Base-by-base conservation (phyloP, 1,140 invertebrate genomes). In the Myzus persicae region DNA sequence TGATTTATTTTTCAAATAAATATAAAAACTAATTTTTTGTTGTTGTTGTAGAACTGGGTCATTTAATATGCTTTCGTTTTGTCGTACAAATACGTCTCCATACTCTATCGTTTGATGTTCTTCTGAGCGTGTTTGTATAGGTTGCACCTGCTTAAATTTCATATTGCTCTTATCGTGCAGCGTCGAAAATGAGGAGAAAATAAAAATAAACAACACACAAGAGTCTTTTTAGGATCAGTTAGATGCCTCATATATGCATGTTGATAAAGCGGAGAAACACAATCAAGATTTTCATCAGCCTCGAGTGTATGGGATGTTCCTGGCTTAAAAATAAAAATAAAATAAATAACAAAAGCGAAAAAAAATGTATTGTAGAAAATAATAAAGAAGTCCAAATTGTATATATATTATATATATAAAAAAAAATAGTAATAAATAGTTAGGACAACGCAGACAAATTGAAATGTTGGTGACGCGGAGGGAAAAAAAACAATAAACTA, bases 271-370 rank as follows among this genome's bases (percentile, higher is more conserved):
- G 88, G 88, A 89, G 5, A 40, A 38, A 89, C 31, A 40, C 36
- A 89, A 89, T 89, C 88, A 89, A 31, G 88, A 89, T 54, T 89
- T 89, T 89, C 88, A 89, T 89, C 48, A 38, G 24, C 22, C n/a
- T 89, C 46, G 3, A 89, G 48, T 54, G 88, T 54, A 54, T 54
- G 11, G 8, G 36, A 89, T 89, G 26, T 54, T 51, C 26, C 48
- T 38, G 48, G 2, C 36, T 51, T 87, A 24, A 26, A 89, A 54
- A 87, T 7, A n/a, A 87, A 85, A 44, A 36, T 11, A 26, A 89
- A 14, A 89, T 38, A 51, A n/a, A 88, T 88, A 36, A 88, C 14
- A 48, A 48, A 48, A 48, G 44, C 14, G 44, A 36, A 48, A 88
- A 88, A 51, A 51, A 89, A 51, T n/a, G 22, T 51, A 48, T 51